Percentiles rank a stretch among this genome's conserved stretches.
phyloP scores from a whole-genome alignment of 2,888 invertebrate species.

The Liopterus haemorrhoidalis region DNA sequence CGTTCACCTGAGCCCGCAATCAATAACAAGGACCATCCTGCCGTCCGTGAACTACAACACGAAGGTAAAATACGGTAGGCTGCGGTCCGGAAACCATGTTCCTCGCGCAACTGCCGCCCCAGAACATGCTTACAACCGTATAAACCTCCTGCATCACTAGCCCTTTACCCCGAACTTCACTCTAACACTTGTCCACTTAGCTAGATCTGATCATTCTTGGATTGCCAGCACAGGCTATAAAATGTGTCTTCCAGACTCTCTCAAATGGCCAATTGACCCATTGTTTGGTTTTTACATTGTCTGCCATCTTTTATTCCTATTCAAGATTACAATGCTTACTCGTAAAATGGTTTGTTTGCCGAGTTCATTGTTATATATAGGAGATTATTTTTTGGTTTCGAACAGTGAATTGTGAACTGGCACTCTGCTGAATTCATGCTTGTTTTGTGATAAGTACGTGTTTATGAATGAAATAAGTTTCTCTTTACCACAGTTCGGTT shows the following conservation, averaged over 20 bases:
- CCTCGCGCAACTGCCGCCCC: too few relatives aligned
- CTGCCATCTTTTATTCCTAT: conserved; percentile 20
- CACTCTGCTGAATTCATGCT: neutral
- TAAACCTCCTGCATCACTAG: conserved; percentile 1
- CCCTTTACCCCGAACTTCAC: neutral
- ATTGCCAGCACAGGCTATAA: neutral
- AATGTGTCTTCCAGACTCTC: neutral
- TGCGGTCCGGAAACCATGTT: conserved; percentile 10
- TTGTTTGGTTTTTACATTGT: conserved; percentile 24
- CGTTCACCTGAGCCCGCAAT: conserved; percentile 11
- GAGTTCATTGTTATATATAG: conserved; percentile 20
- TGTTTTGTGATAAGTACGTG: too few relatives aligned
- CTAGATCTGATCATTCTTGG: neutral
- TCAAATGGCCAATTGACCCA: conserved; percentile 23
- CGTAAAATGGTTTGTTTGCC: conserved; percentile 23
- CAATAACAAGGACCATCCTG: conserved; percentile 8
- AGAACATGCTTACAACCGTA: neutral
- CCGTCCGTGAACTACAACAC: conserved; percentile 1
- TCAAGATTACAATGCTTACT: conserved; percentile 11
- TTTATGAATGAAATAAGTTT: too few relatives aligned
- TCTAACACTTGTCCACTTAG: neutral
- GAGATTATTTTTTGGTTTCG: conserved; percentile 22
- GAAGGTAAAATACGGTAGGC: conserved; percentile 11
- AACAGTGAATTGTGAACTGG: too few relatives aligned
- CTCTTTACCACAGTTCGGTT: too few relatives aligned